A percentile compares a stretch with the other conserved stretches of the same genome.
Conservation (phyloP, 1,140 invertebrate species). For the Scaptomyza graminum region DNA sequence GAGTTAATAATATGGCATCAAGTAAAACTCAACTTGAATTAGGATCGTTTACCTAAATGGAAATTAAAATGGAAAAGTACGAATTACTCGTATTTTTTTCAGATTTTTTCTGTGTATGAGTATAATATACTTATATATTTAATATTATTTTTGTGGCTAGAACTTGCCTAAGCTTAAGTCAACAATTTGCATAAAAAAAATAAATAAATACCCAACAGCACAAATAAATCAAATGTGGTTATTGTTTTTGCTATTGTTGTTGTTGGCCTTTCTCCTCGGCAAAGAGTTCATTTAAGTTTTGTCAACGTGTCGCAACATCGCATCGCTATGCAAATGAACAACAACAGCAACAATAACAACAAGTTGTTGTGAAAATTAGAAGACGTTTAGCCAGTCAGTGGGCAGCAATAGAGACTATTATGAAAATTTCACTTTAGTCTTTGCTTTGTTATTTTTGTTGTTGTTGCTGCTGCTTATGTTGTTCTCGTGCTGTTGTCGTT, state of each 20-base stretch:
- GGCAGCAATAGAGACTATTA: constrained; percentile 25
- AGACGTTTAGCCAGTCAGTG: constrained; percentile 36
- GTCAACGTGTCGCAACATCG: constrained; percentile 22
- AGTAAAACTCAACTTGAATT: too few relatives aligned
- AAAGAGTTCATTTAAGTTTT: constrained; percentile 32
- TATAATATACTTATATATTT: background rate
- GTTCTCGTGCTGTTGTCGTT: constrained; percentile 3
- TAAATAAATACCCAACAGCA: background rate
- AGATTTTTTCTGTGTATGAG: too few relatives aligned
- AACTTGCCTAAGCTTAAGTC: constrained; percentile 1
- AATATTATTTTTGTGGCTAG: background rate
- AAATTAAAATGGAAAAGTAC: too few relatives aligned
- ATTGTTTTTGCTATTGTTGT: background rate
- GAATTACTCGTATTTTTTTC: too few relatives aligned
- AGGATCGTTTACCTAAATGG: too few relatives aligned
- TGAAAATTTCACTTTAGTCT: constrained; percentile 47
- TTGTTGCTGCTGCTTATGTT: background rate
- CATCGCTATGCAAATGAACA: constrained; percentile 33
- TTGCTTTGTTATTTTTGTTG: constrained; percentile 2
- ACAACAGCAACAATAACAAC: constrained; percentile 19
- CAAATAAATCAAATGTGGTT: constrained; percentile 28
- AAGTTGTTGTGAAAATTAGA: constrained; percentile 33
- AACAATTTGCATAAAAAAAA: constrained; percentile 26
- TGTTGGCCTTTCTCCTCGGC: constrained; percentile 28
- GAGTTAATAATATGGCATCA: too few relatives aligned